phyloP scores from a whole-genome alignment of 2,888 invertebrate genomes.

The Drosophila algonquin region DNA sequence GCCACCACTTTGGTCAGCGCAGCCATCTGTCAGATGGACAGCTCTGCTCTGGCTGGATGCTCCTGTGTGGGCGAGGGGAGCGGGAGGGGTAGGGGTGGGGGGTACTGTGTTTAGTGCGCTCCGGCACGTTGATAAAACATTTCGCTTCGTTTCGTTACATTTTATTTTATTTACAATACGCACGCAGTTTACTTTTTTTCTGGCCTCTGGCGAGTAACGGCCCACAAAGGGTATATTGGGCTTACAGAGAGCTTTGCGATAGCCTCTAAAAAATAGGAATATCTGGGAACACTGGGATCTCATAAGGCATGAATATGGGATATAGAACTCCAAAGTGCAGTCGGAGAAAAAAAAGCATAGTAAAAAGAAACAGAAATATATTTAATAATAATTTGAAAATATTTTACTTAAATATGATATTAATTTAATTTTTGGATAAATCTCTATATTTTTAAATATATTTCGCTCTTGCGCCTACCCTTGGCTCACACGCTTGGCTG shows the following conservation, averaged over 20 bases:
- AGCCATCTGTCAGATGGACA: conserved; percentile 62
- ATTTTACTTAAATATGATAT: no score
- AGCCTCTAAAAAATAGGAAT: not conserved
- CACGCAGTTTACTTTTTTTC: conserved; percentile 54
- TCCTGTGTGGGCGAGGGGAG: not conserved
- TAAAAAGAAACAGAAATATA: no score
- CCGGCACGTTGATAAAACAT: conserved; percentile 79
- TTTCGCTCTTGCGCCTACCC: no score
- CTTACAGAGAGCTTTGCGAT: not conserved
- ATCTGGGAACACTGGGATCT: no score
- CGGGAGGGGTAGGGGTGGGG: conserved; percentile 3
- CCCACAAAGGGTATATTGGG: not conserved
- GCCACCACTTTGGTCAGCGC: conserved; percentile 52
- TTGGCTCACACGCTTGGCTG: no score
- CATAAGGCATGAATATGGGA: no score
- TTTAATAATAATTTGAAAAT: no score
- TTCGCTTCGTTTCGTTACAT: conserved; percentile 65
- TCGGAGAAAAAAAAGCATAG: no score
- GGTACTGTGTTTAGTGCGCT: conserved; percentile 64
- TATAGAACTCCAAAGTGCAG: no score
- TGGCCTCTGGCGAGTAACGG: no score
- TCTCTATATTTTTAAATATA: no score
- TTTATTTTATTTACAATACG: conserved; percentile 72
- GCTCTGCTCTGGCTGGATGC: conserved; percentile 1
- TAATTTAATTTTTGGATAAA: no score